Evolutionary conservation across 2,797 vertebrate genomes (phyloP).

Genomic region (Lacerta viridis): DNA sequence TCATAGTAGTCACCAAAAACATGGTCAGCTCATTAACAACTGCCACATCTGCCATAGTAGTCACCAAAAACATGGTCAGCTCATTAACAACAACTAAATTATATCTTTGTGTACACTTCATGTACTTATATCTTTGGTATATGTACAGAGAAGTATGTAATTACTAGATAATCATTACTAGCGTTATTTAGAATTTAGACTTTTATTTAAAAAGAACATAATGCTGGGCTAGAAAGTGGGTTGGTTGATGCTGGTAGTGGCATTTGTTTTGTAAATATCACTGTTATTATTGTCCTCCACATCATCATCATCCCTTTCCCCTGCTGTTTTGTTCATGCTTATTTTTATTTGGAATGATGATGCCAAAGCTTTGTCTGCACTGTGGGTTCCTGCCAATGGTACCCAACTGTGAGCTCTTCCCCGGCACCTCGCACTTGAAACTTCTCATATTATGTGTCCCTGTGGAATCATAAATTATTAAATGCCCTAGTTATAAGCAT

Average conservation of each 20-base stretch:
- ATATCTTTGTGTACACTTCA: too few species aligned
- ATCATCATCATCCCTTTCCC: background rate
- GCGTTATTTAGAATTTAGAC: background rate
- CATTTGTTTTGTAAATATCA: background rate
- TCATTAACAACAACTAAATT: too few species aligned
- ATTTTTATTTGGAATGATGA: background rate
- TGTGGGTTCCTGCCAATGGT: background rate
- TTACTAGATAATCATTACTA: too few species aligned
- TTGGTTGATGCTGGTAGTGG: too few species aligned
- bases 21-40: too few species aligned
- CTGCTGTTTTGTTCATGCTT: background rate
- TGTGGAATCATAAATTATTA: background rate
- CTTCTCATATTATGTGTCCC: background rate
- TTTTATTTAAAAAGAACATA: background rate
- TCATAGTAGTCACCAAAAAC: background rate
- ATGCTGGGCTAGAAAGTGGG: background rate
- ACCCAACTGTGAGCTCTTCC: background rate
- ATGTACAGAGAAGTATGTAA: too few species aligned
- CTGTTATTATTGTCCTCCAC: background rate
- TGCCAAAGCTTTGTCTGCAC: background rate
- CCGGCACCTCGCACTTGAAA: background rate
- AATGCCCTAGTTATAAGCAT: background rate
- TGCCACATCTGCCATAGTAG: background rate
- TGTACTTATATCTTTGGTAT: too few species aligned
- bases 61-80: background rate